Conservation (phyloP, 2,113 vertebrate species). For the Oryzias melastigma region DNA sequence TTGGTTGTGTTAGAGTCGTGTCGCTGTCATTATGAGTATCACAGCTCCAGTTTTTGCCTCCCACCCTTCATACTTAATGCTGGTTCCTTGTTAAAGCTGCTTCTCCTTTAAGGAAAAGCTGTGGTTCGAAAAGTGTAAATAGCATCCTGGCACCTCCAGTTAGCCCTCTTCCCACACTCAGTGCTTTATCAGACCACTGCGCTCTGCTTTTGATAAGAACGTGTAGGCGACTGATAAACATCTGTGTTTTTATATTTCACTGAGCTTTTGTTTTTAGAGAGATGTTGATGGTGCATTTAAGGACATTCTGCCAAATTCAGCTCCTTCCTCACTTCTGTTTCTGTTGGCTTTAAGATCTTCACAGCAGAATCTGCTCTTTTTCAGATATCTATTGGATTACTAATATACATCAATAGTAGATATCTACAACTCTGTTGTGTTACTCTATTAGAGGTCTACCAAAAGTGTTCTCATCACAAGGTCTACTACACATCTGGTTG, state of each 20-base stretch:
- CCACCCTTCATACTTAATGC: not conserved
- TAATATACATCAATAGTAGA: no score
- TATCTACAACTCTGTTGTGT: no score
- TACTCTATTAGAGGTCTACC: no score
- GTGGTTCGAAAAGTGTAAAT: conserved; percentile 24
- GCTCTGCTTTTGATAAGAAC: conserved; percentile 11
- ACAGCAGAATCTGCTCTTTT: no score
- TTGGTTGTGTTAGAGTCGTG: no score
- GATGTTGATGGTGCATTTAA: not conserved
- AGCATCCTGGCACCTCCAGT: conserved; percentile 31
- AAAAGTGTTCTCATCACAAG: no score
- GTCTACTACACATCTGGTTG: no score
- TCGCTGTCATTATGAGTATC: not conserved
- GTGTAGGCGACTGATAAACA: conserved; percentile 13
- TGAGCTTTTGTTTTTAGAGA: not conserved
- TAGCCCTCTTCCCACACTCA: conserved; percentile 20
- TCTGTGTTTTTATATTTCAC: not conserved
- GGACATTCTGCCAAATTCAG: not conserved
- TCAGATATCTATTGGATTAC: no score
- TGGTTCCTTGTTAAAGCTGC: not conserved
- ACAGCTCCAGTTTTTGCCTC: no score
- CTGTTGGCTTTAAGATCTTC: no score
- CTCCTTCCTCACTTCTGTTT: no score
- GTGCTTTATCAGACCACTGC: not conserved
- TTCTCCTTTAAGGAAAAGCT: conserved; percentile 6